Evolutionary conservation across 2,888 invertebrate genomes (phyloP).

Genomic region (Sarcophaga subvicina): DNA sequence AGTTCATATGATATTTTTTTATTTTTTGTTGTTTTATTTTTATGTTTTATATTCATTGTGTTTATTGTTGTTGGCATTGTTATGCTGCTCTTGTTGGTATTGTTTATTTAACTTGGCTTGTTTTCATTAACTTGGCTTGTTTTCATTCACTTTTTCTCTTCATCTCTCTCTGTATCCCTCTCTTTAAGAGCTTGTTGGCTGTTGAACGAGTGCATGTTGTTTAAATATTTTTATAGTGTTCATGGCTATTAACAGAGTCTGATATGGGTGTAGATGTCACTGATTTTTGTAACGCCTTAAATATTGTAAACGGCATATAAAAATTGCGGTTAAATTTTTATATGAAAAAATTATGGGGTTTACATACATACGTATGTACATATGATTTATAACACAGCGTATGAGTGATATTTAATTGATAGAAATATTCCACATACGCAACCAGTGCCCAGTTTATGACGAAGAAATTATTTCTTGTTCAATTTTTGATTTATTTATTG

Average conservation of each 20-base stretch:
- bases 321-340: no score
- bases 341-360: no score
- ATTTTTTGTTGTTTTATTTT: neutral
- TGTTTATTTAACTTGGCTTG: slow-evolving; percentile 29
- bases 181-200: neutral
- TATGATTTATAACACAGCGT: no score
- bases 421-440: no score
- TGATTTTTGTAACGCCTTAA: neutral
- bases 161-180: neutral
- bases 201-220: slow-evolving; percentile 8
- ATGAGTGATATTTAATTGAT: no score
- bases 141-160: neutral
- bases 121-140: slow-evolving; percentile 23
- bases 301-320: neutral
- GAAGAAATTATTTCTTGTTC: no score
- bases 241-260: neutral
- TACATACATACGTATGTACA: no score
- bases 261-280: neutral
- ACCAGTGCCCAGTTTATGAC: no score
- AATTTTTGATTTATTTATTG: no score
- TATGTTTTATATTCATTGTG: neutral
- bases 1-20: neutral
- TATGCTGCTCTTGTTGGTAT: slow-evolving; percentile 7
- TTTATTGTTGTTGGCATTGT: slow-evolving; percentile 30
- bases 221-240: slow-evolving; percentile 25